Base-by-base conservation (phyloP, 2,113 vertebrate genomes). In the Mustela lutreola region DNA sequence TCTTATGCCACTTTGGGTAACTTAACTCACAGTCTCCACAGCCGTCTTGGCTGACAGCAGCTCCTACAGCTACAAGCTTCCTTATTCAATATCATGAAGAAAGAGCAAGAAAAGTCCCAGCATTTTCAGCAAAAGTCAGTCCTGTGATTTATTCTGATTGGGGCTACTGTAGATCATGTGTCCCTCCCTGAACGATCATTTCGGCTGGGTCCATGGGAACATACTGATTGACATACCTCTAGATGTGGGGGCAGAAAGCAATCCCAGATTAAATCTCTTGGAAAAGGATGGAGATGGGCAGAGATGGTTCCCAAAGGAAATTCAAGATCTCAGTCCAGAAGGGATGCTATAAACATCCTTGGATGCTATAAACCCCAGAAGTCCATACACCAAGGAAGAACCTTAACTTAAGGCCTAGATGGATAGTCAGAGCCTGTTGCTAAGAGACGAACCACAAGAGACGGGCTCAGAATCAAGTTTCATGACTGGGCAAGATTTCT, bases 391-490 rank as follows among this genome's bases (percentile, higher is more conserved):
- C 7, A 22, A 78, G 62, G 62, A 84, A 65, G 78, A 70, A 14
- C 42, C 80, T 75, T 63, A 79, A 84, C 89, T 36, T 11, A 85
- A 76, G 60, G 58, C 48, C 71, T 39, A 48, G 81, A 21, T 70
- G 71, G 19, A 12, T 7, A 39, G 4, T 26, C 71, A 36, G 87
- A 91, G 39, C 63, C 36, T 65, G 19, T 96, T 82, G 83, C 60
- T 92, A 82, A 60, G 89, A 96, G 39, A 92, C 48, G 36, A 53
- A 53, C 83, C 31, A 22, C 93, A 48, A 89, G 67, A 89, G 70
- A 26, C 80, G 70, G 48, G 83, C 85, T 97, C 58, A 24, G 96
- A 84, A 56, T 95, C 91, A 94, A 63, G 63, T 96, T 94, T 94
- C 84, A 71, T 39, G 80, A 94, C 60, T 31, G 31, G 89, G 73